Conservation (phyloP, 2,888 invertebrate species). For the Scaptodrosophila latifasciaeformis region DNA sequence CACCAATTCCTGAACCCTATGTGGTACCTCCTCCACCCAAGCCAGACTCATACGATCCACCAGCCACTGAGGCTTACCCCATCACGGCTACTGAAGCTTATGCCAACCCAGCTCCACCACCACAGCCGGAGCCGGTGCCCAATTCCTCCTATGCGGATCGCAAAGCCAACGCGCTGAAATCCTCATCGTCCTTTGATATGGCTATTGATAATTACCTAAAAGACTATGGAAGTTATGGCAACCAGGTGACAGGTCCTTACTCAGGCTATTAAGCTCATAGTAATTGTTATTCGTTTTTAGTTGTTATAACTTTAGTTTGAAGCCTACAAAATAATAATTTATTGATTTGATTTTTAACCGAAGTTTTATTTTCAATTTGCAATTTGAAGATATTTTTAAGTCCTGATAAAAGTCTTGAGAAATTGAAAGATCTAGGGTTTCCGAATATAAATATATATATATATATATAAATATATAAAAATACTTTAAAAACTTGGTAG, state of each 20-base stretch:
- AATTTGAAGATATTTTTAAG: no score
- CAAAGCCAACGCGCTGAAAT: constrained; percentile 27
- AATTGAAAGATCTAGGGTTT: no score
- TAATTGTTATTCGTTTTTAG: no score
- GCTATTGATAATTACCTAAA: constrained; percentile 59
- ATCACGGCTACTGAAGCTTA: constrained; percentile 27
- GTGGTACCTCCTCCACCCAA: constrained; percentile 23
- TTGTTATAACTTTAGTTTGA: no score
- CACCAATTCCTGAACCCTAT: constrained; percentile 10
- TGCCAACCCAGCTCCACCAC: constrained; percentile 21
- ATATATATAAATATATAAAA: no score
- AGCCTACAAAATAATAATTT: no score
- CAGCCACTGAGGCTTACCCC: constrained; percentile 1
- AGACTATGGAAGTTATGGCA: constrained; percentile 53
- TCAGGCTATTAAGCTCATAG: constrained; percentile 48
- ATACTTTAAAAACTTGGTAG: no score
- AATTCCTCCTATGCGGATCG: constrained; percentile 19
- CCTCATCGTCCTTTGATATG: constrained; percentile 46
- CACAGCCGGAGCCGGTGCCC: constrained; percentile 34
- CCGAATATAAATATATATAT: no score
- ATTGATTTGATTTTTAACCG: no score
- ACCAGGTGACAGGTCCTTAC: constrained; percentile 43
- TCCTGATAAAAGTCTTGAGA: no score
- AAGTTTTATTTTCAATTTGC: no score
- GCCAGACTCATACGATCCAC: constrained; percentile 13